These are phyloP conservation scores for Hemiscyllium ocellatum DNA, from an alignment of 2,113 vertebrate species.

Conservation along the genomic window DNA sequence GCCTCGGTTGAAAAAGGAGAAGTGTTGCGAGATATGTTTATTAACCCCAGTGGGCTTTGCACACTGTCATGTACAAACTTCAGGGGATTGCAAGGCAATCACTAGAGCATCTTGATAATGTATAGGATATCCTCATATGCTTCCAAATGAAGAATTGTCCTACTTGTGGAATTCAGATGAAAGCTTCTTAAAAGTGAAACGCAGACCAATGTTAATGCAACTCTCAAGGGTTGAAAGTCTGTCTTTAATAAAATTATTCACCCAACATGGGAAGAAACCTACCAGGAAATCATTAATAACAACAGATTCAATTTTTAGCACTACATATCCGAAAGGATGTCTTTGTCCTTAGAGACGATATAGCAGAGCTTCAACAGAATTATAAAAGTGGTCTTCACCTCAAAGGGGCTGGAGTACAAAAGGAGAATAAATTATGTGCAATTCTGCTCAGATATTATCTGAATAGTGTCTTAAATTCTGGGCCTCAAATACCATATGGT, in stretches of 20 bases:
- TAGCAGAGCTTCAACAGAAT: neutral
- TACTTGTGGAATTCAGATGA: neutral
- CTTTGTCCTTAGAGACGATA: neutral
- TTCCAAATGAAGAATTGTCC: neutral
- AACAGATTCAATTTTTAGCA: neutral
- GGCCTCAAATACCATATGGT: neutral
- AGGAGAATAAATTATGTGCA: neutral
- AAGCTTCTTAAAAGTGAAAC: neutral
- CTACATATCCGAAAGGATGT: neutral
- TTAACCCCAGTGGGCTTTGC: neutral
- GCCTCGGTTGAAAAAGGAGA: neutral
- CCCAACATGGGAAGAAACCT: neutral
- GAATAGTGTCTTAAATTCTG: neutral
- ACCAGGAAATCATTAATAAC: neutral
- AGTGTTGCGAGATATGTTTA: neutral
- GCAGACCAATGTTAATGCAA: neutral
- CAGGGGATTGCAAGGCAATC: neutral
- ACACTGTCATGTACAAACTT: neutral
- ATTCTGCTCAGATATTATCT: neutral
- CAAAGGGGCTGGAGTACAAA: neutral
- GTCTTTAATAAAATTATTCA: neutral
- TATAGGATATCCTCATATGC: neutral
- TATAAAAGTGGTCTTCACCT: neutral
- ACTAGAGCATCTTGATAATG: neutral
- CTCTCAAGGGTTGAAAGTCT: neutral